Evolutionary conservation across 2,888 invertebrate genomes (phyloP).

Genomic region (Teleogryllus oceanicus): DNA sequence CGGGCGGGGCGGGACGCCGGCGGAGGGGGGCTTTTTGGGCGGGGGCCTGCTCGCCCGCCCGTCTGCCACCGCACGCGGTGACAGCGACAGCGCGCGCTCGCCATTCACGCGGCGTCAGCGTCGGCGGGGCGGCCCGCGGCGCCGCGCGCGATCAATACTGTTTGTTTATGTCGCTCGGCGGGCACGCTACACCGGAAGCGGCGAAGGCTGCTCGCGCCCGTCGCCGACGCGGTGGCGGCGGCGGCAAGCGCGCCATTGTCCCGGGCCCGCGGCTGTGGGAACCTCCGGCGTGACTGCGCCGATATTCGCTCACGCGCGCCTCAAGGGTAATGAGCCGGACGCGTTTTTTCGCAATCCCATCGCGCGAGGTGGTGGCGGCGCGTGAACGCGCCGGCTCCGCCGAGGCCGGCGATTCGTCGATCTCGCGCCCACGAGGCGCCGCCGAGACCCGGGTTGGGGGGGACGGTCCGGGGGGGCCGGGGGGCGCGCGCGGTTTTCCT

Average conservation of each 20-base stretch:
- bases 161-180: slow-evolving; percentile 24
- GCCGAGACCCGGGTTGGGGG: background rate
- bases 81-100: slow-evolving; percentile 4
- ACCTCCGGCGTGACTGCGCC: slow-evolving; percentile 1
- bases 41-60: background rate
- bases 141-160: slow-evolving; percentile 23
- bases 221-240: background rate
- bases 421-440: background rate
- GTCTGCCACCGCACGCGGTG: background rate
- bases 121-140: slow-evolving; percentile 5
- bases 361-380: no score
- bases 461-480: background rate
- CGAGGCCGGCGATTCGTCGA: background rate
- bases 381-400: no score
- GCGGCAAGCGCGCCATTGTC: background rate
- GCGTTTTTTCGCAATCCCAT: no score
- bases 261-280: background rate
- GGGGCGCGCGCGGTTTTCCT: background rate
- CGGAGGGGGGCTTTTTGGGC: no score
- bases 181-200: slow-evolving; percentile 18
- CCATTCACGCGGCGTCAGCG: slow-evolving; percentile 3
- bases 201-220: background rate
- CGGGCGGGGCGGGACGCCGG: no score
- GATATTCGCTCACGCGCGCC: background rate
- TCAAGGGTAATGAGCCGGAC: no score